Conservation (phyloP, 2,888 invertebrate species). For the Miltochrista miniata region DNA sequence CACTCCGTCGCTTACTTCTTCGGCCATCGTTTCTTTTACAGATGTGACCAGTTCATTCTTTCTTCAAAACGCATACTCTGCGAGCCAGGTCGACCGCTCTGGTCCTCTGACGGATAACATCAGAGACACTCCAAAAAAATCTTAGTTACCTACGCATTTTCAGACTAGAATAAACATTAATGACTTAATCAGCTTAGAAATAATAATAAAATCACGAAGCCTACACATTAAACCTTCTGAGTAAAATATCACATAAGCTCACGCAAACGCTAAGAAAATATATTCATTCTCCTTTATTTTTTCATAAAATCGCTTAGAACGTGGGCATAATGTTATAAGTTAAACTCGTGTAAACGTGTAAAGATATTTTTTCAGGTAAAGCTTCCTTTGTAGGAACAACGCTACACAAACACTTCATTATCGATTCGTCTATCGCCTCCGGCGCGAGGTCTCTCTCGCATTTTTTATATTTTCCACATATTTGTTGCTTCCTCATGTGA, state of each 20-base stretch:
- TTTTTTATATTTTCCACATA: constrained; percentile 9
- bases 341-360: constrained; percentile 5
- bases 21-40: no score
- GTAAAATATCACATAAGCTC: background rate
- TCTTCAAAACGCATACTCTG: no score
- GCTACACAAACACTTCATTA: constrained; percentile 17
- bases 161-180: no score
- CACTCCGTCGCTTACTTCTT: no score
- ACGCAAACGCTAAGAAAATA: background rate
- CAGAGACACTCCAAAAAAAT: background rate
- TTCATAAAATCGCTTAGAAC: background rate
- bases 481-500: background rate
- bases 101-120: no score
- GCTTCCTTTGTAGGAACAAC: constrained; percentile 1
- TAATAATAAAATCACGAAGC: no score
- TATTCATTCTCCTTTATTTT: background rate
- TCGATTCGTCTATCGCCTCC: constrained; percentile 18
- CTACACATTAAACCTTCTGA: background rate
- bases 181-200: no score
- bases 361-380: constrained; percentile 3
- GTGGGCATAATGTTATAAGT: constrained; percentile 3
- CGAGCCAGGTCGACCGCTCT: no score
- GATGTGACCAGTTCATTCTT: no score
- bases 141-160: no score
- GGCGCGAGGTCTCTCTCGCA: constrained; percentile 7